phyloP scores from a whole-genome alignment of 2,113 vertebrate genomes.

The Clarias macrocephalus region DNA sequence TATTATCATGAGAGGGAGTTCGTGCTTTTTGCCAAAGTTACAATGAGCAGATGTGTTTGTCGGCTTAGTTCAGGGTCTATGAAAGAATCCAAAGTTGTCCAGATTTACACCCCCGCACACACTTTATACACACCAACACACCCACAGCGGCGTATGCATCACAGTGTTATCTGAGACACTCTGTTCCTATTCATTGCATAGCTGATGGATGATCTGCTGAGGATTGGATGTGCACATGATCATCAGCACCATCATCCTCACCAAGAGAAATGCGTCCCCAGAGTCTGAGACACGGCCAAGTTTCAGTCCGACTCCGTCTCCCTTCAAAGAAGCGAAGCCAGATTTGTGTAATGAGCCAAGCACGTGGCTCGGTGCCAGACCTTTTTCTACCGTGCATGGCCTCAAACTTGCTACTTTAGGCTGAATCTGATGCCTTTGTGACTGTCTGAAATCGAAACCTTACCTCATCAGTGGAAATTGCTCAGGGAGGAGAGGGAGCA shows the following conservation, averaged over 20 bases:
- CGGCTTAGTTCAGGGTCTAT: neutral
- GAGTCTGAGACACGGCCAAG: slow-evolving; percentile 29
- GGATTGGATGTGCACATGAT: slow-evolving; percentile 11
- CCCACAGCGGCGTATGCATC: neutral
- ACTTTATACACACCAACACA: neutral
- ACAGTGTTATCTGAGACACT: slow-evolving; percentile 27
- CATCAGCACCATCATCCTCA: slow-evolving; percentile 35
- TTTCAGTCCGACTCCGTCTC: slow-evolving; percentile 34
- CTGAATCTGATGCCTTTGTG: slow-evolving; percentile 41
- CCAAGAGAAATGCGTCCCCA: slow-evolving; percentile 9
- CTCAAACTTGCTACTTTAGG: slow-evolving; percentile 32
- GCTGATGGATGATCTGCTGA: slow-evolving; percentile 19
- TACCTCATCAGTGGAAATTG: slow-evolving; percentile 44
- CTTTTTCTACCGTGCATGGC: neutral
- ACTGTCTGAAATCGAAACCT: slow-evolving; percentile 47
- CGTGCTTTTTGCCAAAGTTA: neutral
- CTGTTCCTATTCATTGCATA: slow-evolving; percentile 5
- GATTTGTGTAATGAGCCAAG: slow-evolving; percentile 36
- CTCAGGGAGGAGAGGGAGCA: slow-evolving; percentile 15
- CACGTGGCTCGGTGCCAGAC: slow-evolving; percentile 38
- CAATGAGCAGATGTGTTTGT: slow-evolving; percentile 30
- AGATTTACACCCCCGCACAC: neutral
- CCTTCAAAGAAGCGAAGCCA: slow-evolving; percentile 36
- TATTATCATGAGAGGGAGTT: slow-evolving; percentile 11
- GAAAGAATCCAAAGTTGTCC: slow-evolving; percentile 1